Percentiles rank a stretch among this genome's conserved stretches.
Conservation (phyloP, 2,113 vertebrate genomes). For the Lanius collurio region DNA sequence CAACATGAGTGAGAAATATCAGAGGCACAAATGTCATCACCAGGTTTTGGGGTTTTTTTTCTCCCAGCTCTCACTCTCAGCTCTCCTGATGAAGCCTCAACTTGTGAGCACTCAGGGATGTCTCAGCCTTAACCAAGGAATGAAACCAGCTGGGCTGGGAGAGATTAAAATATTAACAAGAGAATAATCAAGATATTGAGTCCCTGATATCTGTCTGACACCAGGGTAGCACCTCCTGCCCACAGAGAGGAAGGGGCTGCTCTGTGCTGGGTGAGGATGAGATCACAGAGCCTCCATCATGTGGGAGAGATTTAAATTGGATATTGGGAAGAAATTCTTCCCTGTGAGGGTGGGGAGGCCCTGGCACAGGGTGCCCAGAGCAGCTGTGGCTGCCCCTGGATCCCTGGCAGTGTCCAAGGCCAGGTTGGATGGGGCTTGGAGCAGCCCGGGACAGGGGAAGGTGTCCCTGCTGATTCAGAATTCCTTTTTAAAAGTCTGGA, state of each 20-base stretch:
- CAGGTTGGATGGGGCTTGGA: background rate
- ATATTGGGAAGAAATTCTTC: background rate
- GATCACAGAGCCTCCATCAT: accelerated
- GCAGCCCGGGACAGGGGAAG: accelerated
- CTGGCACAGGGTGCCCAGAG: background rate
- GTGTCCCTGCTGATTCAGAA: background rate
- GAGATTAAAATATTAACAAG: background rate
- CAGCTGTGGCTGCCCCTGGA: background rate
- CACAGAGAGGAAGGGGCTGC: background rate
- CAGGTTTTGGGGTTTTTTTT: background rate
- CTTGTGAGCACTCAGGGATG: background rate
- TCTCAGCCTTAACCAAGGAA: background rate
- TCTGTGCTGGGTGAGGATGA: background rate
- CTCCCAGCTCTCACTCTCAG: background rate
- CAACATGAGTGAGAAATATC: background rate
- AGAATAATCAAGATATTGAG: background rate
- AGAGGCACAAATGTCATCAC: background rate
- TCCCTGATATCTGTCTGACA: background rate
- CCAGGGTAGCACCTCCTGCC: too few species aligned
- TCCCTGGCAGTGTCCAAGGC: background rate
- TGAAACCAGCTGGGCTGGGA: background rate
- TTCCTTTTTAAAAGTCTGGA: background rate
- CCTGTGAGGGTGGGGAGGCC: accelerated
- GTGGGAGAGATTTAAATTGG: background rate
- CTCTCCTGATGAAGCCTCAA: background rate